A percentile compares a stretch with the other conserved stretches of the same genome.
phyloP scores from a whole-genome alignment of 2,113 vertebrate genomes.

The Nothoprocta perdicaria region DNA sequence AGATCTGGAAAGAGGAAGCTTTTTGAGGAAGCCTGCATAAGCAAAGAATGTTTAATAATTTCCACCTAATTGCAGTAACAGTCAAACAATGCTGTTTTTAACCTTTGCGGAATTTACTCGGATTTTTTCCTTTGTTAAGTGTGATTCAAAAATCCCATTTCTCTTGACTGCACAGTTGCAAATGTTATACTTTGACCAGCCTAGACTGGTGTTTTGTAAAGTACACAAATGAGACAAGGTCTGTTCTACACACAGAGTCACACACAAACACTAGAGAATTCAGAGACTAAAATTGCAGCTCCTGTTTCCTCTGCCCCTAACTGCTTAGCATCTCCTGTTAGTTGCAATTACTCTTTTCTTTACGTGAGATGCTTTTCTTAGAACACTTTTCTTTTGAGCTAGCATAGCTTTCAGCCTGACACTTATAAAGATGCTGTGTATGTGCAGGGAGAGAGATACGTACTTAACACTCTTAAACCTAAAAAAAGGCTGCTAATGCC shows the following conservation, averaged over 20 bases:
- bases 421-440: not conserved
- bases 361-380: not conserved
- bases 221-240: not conserved
- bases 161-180: not conserved
- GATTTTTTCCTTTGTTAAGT: not conserved
- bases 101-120: not conserved
- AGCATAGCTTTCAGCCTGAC: not conserved
- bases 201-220: not conserved
- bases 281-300: not conserved
- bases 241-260: not conserved
- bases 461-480: not conserved
- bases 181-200: not conserved
- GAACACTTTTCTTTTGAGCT: not conserved
- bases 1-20: not conserved
- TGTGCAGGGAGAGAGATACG: not conserved
- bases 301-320: not conserved
- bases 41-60: not conserved
- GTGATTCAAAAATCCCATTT: not conserved
- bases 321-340: not conserved
- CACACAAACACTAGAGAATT: not conserved
- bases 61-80: not conserved
- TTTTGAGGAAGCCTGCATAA: constrained; percentile 17
- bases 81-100: constrained; percentile 8
- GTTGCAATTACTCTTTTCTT: not conserved
- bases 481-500: not conserved